These are phyloP conservation scores for Whitmania pigra DNA, from an alignment of 1,140 invertebrate genomes.

Conservation along the genomic window DNA sequence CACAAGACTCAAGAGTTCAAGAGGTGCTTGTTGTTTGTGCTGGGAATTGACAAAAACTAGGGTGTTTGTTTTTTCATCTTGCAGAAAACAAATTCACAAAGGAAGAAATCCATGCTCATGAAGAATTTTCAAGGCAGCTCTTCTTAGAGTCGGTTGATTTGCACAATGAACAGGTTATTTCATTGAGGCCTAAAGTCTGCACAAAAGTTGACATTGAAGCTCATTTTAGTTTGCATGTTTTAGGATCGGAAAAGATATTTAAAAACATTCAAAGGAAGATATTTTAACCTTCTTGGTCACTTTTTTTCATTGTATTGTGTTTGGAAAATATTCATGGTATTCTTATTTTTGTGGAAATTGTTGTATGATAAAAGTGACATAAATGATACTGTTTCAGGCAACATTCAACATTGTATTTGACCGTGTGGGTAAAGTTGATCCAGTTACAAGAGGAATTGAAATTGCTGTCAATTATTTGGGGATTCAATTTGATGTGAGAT, in stretches of 20 bases:
- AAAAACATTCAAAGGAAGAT: conserved; percentile 90
- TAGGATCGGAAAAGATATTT: conserved; percentile 70
- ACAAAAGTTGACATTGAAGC: not conserved
- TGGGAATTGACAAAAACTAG: too few species aligned
- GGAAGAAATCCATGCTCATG: conserved; percentile 70
- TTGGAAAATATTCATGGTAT: conserved; percentile 97
- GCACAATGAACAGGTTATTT: conserved; percentile 64
- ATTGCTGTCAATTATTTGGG: conserved; percentile 94
- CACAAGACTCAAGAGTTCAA: too few species aligned
- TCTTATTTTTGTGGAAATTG: not conserved
- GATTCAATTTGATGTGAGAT: conserved; percentile 78
- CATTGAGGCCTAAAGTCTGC: not conserved
- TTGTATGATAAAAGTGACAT: not conserved
- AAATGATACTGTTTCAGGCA: conserved; percentile 50
- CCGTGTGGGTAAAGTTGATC: conserved; percentile 93
- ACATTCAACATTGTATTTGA: conserved; percentile 93
- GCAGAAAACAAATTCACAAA: conserved; percentile 46
- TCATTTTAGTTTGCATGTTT: conserved; percentile 27
- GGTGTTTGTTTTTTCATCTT: conserved; percentile 23
- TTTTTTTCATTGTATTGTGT: conserved; percentile 97
- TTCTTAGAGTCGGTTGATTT: conserved; percentile 91
- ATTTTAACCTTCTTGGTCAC: conserved; percentile 96
- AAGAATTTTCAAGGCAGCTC: conserved; percentile 81
- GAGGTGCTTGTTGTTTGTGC: too few species aligned
- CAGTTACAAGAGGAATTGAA: conserved; percentile 88